Percentiles rank a stretch among this genome's conserved stretches.
phyloP scores from a whole-genome alignment of 2,888 invertebrate genomes.

The Notodonta dromedarius region DNA sequence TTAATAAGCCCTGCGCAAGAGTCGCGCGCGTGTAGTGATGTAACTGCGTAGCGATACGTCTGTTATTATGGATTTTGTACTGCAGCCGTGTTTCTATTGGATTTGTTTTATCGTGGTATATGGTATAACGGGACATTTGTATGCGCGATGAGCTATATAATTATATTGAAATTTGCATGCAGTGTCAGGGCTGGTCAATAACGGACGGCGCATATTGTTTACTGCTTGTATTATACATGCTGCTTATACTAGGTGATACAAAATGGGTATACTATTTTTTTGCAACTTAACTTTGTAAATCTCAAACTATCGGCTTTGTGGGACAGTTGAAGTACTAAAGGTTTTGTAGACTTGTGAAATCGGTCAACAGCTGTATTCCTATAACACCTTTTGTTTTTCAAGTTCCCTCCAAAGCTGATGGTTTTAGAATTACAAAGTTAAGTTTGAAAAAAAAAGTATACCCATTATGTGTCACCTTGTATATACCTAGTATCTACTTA shows the following conservation, averaged over 20 bases:
- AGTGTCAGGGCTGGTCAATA: slow-evolving; percentile 6
- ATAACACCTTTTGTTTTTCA: too few species aligned
- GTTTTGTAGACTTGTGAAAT: too few species aligned
- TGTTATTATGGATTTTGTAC: slow-evolving; percentile 38
- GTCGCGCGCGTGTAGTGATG: slow-evolving; percentile 72
- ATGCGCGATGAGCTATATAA: slow-evolving; percentile 6
- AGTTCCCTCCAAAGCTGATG: too few species aligned
- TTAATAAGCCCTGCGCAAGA: slow-evolving; percentile 73
- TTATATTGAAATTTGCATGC: slow-evolving; percentile 9
- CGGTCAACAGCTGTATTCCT: too few species aligned
- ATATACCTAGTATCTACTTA: background rate
- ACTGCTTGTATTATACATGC: background rate
- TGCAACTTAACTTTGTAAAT: too few species aligned
- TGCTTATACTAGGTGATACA: too few species aligned
- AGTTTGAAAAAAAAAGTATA: too few species aligned
- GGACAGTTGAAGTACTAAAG: too few species aligned
- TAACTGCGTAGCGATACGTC: slow-evolving; percentile 60
- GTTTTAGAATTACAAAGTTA: too few species aligned
- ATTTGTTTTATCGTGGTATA: slow-evolving; percentile 18
- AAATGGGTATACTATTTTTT: too few species aligned
- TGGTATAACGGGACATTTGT: slow-evolving; percentile 18
- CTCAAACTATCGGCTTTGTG: too few species aligned
- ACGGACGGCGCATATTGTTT: slow-evolving; percentile 1
- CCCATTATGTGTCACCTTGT: too few species aligned
- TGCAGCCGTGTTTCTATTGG: slow-evolving; percentile 15